Conservation (phyloP, 2,113 vertebrate species). For the human (Homo sapiens) region DNA sequence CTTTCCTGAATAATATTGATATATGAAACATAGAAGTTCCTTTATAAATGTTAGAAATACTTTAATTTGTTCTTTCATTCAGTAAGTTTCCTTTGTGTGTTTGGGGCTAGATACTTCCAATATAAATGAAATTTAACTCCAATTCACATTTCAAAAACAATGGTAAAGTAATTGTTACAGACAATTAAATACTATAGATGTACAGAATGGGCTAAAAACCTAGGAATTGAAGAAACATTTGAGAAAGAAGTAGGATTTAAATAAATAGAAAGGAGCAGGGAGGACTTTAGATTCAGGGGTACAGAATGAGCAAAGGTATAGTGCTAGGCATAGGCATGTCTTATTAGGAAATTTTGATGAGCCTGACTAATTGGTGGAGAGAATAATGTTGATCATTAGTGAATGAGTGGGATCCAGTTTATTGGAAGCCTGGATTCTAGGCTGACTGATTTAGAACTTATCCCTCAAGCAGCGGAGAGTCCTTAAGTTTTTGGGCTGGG, state of each 20-base stretch:
- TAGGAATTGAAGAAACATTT: not conserved
- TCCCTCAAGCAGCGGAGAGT: not conserved
- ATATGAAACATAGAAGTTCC: not conserved
- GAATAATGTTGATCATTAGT: not conserved
- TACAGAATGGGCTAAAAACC: not conserved
- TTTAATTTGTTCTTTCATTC: conserved; percentile 21
- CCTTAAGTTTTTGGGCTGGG: not conserved
- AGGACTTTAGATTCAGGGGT: not conserved
- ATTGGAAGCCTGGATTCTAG: not conserved
- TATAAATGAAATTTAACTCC: not conserved
- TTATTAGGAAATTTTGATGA: not conserved
- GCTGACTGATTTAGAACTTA: not conserved
- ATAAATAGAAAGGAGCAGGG: not conserved
- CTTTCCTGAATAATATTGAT: conserved; percentile 25
- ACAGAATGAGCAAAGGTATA: not conserved
- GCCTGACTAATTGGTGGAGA: not conserved
- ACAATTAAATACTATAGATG: not conserved
- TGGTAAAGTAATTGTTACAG: not conserved
- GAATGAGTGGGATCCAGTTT: not conserved
- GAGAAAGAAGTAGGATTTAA: not conserved
- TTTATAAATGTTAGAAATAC: conserved; percentile 2
- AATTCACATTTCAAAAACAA: not conserved
- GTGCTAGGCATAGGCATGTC: not conserved
- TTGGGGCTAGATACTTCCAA: not conserved
- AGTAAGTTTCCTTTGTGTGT: conserved; percentile 3